phyloP scores from a whole-genome alignment of 2,888 invertebrate genomes.

The Punctoribates punctum region DNA sequence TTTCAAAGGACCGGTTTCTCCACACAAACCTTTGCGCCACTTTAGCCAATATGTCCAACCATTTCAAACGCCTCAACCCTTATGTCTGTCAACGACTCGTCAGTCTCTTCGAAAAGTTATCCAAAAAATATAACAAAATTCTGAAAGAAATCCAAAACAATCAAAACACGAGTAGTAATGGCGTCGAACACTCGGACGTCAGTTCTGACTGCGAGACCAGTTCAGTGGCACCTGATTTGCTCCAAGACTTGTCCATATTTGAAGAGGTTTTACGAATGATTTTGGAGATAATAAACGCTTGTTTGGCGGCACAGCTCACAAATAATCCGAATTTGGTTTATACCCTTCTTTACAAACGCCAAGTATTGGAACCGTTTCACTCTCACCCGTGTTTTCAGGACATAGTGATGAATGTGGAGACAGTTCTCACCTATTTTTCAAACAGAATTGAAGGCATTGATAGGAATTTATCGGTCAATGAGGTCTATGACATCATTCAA shows the following conservation, averaged over 20 bases:
- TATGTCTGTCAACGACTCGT: conserved; percentile 92
- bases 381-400: conserved; percentile 86
- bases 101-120: conserved; percentile 50
- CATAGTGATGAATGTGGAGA: conserved; percentile 89
- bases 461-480: conserved; percentile 72
- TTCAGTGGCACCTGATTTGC: conserved; percentile 52
- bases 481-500: conserved; percentile 82
- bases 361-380: conserved; percentile 79
- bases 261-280: conserved; percentile 96
- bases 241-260: conserved; percentile 83
- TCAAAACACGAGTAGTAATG: conserved; percentile 24
- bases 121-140: conserved; percentile 43
- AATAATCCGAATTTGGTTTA: conserved; percentile 91
- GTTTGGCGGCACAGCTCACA: conserved; percentile 77
- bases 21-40: conserved; percentile 98
- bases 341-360: conserved; percentile 85
- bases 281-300: conserved; percentile 93
- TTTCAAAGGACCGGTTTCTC: conserved; percentile 77
- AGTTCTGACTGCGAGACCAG: conserved; percentile 40
- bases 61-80: conserved; percentile 85
- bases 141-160: conserved; percentile 35
- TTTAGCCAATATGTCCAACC: conserved; percentile 93
- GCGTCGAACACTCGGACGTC: conserved; percentile 22
- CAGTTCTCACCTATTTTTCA: conserved; percentile 70
- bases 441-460: conserved; percentile 59